Evolutionary conservation across 2,797 vertebrate species (phyloP), one percentile per base, ranked within the genome.

Genomic region (Pangasius sanitwongsei): DNA sequence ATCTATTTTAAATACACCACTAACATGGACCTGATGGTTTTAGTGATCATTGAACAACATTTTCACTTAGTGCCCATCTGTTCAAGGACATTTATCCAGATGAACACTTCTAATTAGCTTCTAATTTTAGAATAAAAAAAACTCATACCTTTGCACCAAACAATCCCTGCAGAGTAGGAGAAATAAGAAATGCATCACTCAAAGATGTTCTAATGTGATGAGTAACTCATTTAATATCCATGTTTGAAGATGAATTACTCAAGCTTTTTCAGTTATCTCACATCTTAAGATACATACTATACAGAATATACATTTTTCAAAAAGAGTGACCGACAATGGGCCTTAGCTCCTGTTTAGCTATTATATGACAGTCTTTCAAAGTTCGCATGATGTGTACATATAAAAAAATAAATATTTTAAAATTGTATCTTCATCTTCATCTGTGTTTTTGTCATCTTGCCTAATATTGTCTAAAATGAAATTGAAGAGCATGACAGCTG

Each of bases 141-240:
- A 18, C 50, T 93, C 95, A 89, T 95, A 98, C 97, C 95, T 97
- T 97, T 88, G 95, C 91, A 95, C 97, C 98, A 23, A 96, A 95
- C 86, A 94, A 91, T 82, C 97, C 97, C 97, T 98, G 94, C 4
- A 91, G 89, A 90, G 92, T 87, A 86, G 80, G 63, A 90, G 86
- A 93, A 78, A 92, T 90, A 31, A 93, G 90, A 86, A 87, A 88
- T 55, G 25, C n/a, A 59, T 83, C 61, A 84, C 0, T 84, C 11
- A 67, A 8, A 44, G 6, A n/a, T 63, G 12, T 28, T 53, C 75
- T 78, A 80, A 80, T 77, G 74, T 50, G 28, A 55, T 53, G 74
- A 31, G 3, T 12, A 91, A 87, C 59, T 82, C 50, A 86, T 85
- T 23, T 34, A 75, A 23, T 91, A 85, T 81, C 90, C 89, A 91